Evolutionary conservation across 2,888 invertebrate genomes (phyloP), one percentile per base, ranked within the genome.

Genomic region (Nowickia ferox): DNA sequence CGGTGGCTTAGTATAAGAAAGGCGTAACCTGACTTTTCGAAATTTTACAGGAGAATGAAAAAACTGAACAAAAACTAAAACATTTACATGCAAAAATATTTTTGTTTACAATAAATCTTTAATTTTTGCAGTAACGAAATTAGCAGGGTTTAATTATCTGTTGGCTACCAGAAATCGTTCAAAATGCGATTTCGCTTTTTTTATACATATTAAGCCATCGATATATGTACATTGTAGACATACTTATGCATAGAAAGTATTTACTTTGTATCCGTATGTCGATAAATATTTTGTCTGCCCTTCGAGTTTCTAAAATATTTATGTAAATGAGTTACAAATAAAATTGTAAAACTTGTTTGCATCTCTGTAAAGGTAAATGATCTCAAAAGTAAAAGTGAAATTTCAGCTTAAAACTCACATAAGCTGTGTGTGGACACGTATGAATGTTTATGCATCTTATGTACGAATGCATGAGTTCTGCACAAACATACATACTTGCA

Each of bases 321-420:
- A 46, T 30, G 8, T 48, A 46, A n/a, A 57, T 30, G 38, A 57
- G 22, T 46, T 46, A 38, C 17, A 40, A 13, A 30, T 15, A 40
- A 74, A 48, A 48, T 61, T 61, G 22, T 38, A 42, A 53, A 53
- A 63, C 22, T 53, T 53, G 51, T 65, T 63, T 38, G 22, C 15
- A 11, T 46, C 55, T 57, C 11, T 15, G 5, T 44, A 66, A 66
- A 66, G 76, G 55, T 76, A 76, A 55, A 38, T 66, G 66, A 76
- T 57, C 55, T 66, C 57, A 66, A 76, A 76, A 76, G 66, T 76
- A 76, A 76, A 76, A 76, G 76, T 76, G 76, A 76, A 76, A 76
- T 66, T 76, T 38, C 44, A 46, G 42, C n/a, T 76, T 55, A 42
- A 75, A 51, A 65, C n/a, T 10, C 42, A 22, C 11, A 53, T 13